phyloP scores from a whole-genome alignment of 2,797 vertebrate species.

The Tolypeutes matacus region DNA sequence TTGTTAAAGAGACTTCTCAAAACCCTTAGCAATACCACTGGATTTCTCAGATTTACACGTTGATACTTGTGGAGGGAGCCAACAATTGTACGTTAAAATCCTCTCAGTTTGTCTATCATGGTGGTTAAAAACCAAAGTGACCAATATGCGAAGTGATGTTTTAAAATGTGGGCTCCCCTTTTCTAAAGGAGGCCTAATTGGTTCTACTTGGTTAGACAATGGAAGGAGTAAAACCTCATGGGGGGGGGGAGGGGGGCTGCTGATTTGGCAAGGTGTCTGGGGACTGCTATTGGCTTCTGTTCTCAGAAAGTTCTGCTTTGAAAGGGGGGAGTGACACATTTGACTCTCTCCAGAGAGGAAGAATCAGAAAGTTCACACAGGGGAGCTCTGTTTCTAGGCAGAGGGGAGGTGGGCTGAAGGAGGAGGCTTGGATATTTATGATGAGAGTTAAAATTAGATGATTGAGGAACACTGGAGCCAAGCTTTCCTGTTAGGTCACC shows the following conservation, averaged over 20 bases:
- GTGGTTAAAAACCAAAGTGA: neutral
- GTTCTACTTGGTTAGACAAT: neutral
- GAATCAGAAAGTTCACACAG: neutral
- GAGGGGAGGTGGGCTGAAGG: neutral
- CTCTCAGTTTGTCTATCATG: neutral
- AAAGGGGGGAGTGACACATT: neutral
- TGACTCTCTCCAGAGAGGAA: neutral
- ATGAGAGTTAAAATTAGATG: neutral
- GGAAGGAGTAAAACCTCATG: neutral
- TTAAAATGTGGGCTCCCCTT: neutral
- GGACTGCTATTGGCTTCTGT: neutral
- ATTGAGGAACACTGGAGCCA: neutral
- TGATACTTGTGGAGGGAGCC: neutral
- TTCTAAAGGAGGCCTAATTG: neutral
- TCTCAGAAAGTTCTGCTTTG: neutral
- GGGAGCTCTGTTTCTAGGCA: neutral
- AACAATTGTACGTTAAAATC: neutral
- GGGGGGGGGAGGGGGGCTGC: rapidly evolving
- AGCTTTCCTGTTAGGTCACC: neutral
- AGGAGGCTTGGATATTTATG: neutral
- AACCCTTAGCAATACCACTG: neutral
- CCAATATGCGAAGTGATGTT: neutral
- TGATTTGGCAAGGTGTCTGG: neutral
- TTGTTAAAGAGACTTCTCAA: neutral
- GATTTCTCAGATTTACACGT: neutral